Base-by-base conservation (phyloP, 2,113 vertebrate genomes). In the Tragelaphus buxtoni region DNA sequence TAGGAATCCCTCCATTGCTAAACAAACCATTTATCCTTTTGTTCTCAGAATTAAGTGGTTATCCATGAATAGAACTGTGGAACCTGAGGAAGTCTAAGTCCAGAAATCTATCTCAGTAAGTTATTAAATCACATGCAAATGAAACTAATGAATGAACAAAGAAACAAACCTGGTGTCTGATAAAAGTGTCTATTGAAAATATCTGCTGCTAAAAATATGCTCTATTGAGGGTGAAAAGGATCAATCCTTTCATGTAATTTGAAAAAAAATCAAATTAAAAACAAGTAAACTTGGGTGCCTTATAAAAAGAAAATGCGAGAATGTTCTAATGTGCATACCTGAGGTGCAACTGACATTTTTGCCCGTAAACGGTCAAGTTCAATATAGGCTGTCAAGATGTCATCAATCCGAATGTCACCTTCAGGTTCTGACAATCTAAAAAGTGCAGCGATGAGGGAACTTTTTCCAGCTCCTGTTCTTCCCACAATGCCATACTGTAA, bases 341-440 rank as follows among this genome's bases (percentile, higher is more conserved):
- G 99, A 98, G 99, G 99, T 96, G 99, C 99, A 98, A 99, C 99
- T 35, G 99, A 99, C 98, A 99, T 99, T 98, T 99, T 99, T 98
- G 99, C 99, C 42, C 99, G 98, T 97, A 99, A 98, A 97, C 99
- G 99, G 18, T 99, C 99, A 45, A 99, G 99, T 79, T 99, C 99
- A 20, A 99, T 98, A 96, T 99, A 99, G 32, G 99, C 99, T 14
- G 99, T 99, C 98, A 99, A 96, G 95, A 99, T 77, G 0, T 99
- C 99, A 51, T 99, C 99, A 83, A 99, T 99, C 98, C 98, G 99
- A 98, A 99, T 99, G 97, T 97, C 99, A 22, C 99, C 99, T 97
- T 99, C 98, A 0, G 99, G 99, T 98, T 99, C 99, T 5, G 99
- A 99, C 97, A 99, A 98, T 77, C 99, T 99, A 97, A 99, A 99